phyloP scores from a whole-genome alignment of 35 echinoderm and acorn worm species.

The Hemicentrotus pulcherrimus region DNA sequence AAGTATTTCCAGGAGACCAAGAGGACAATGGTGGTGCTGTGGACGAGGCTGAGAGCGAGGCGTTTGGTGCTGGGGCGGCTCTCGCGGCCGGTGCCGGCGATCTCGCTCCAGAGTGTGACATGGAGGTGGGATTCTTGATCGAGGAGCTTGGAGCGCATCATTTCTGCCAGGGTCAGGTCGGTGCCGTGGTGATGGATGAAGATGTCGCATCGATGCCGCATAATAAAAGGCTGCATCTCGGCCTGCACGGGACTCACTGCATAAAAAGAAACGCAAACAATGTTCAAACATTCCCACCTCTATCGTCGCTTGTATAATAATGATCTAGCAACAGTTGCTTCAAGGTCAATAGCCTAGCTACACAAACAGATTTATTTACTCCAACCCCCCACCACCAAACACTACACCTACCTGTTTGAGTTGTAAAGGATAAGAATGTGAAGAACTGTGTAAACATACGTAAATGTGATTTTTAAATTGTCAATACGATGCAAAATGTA shows the following conservation, averaged over 20 bases:
- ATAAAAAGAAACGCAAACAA: neutral
- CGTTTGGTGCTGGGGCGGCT: slow-evolving; percentile 55
- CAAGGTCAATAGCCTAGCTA: neutral
- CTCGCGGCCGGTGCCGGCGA: slow-evolving; percentile 41
- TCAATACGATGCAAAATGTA: no score
- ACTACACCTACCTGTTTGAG: neutral
- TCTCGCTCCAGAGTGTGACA: slow-evolving; percentile 54
- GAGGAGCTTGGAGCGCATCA: slow-evolving; percentile 59
- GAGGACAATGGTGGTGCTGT: slow-evolving; percentile 49
- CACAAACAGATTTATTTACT: neutral
- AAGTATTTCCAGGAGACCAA: slow-evolving; percentile 49
- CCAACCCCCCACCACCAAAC: neutral
- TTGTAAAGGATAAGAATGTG: neutral
- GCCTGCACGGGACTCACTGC: slow-evolving; percentile 37
- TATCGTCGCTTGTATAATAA: neutral
- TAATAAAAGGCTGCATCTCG: slow-evolving; percentile 41
- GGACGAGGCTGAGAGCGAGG: slow-evolving; percentile 49
- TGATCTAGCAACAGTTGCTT: neutral
- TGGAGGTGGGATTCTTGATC: slow-evolving; percentile 59
- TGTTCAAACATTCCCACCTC: neutral
- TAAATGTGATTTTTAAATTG: no score
- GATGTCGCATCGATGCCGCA: slow-evolving; percentile 51
- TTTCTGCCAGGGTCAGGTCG: slow-evolving; percentile 45
- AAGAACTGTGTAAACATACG: neutral
- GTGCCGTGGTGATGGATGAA: slow-evolving; percentile 63